phyloP scores from a whole-genome alignment of 2,888 invertebrate genomes.

The Folsomia candida region DNA sequence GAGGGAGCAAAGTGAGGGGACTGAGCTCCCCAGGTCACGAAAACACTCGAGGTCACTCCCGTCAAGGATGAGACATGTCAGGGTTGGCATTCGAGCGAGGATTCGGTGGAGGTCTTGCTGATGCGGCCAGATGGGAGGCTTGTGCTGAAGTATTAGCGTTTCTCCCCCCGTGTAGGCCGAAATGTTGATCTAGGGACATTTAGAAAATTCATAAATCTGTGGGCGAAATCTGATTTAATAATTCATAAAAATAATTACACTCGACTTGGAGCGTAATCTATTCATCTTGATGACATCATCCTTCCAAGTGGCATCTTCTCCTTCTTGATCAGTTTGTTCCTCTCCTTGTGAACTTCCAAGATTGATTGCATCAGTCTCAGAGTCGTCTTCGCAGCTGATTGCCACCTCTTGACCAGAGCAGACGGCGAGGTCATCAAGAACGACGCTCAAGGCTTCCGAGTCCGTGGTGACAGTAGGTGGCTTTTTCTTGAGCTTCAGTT shows the following conservation, averaged over 20 bases:
- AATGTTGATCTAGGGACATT: no score
- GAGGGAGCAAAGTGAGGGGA: constrained; percentile 37
- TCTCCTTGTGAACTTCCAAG: constrained; percentile 25
- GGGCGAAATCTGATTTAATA: no score
- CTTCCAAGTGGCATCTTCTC: constrained; percentile 29
- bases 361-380: constrained; percentile 4
- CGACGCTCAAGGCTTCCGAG: background rate
- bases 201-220: no score
- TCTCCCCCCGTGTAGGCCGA: constrained; percentile 12
- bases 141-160: constrained; percentile 32
- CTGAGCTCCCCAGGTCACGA: constrained; percentile 41
- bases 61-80: constrained; percentile 41
- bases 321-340: constrained; percentile 18
- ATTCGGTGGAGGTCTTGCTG: constrained; percentile 40
- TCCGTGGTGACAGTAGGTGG: background rate
- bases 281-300: constrained; percentile 29
- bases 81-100: constrained; percentile 22
- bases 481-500: background rate
- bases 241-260: no score
- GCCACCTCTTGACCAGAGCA: background rate
- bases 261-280: constrained; percentile 23
- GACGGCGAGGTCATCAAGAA: background rate
- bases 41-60: constrained; percentile 42
- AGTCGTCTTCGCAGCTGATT: background rate
- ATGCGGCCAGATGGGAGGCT: constrained; percentile 43